Conservation (phyloP, 2,888 invertebrate genomes). For the Strigamia transsilvanica region DNA sequence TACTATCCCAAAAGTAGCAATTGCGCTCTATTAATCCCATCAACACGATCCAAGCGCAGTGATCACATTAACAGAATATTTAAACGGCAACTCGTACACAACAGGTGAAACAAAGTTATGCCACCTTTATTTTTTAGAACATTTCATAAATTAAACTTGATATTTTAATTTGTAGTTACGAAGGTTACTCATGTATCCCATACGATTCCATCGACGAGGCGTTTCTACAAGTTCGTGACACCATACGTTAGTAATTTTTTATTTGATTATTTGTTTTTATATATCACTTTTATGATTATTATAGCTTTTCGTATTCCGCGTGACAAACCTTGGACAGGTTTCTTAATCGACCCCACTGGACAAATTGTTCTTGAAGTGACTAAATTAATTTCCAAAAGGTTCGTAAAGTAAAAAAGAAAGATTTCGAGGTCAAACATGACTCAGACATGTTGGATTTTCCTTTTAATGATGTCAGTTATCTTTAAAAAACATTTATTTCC, state of each 20-base stretch:
- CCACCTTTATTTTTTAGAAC: not conserved
- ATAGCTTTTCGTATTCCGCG: conserved; percentile 78
- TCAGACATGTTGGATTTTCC: not conserved
- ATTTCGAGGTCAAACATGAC: too few species aligned
- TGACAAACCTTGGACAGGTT: conserved; percentile 79
- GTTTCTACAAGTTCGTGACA: conserved; percentile 83
- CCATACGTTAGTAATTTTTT: conserved; percentile 78
- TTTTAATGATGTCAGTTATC: not conserved
- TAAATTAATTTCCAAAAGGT: conserved; percentile 82
- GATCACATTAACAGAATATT: conserved; percentile 5
- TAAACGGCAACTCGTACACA: not conserved
- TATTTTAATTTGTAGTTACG: conserved; percentile 66
- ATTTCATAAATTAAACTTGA: conserved; percentile 12
- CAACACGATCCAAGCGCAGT: conserved; percentile 25
- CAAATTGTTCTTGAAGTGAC: conserved; percentile 86
- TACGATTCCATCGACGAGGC: conserved; percentile 89
- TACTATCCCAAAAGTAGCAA: not conserved
- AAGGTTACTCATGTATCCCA: conserved; percentile 82
- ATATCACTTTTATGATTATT: not conserved
- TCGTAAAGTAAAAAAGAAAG: not conserved
- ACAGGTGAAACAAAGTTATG: not conserved
- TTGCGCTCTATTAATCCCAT: conserved; percentile 16
- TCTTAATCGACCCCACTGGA: conserved; percentile 85
- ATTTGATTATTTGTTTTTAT: not conserved
- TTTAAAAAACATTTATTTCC: conserved; percentile 55